Evolutionary conservation across 2,888 invertebrate genomes (phyloP).

Genomic region (Protophormia terraenovae): DNA sequence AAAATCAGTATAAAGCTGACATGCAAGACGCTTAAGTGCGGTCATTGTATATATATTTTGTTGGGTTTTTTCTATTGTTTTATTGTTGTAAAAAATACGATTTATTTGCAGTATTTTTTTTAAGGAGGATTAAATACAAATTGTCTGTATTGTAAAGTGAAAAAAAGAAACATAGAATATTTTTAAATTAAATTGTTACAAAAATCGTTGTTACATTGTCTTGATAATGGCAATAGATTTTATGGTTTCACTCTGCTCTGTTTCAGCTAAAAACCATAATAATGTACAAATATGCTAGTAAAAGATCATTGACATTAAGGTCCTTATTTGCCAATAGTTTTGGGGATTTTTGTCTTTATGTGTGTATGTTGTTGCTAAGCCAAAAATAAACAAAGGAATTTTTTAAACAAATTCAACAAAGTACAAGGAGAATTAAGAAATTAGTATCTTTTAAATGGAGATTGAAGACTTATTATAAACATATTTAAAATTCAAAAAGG

Average conservation of each 20-base stretch:
- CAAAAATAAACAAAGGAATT: background rate
- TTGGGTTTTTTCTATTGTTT: slow-evolving; percentile 28
- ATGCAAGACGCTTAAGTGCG: slow-evolving; percentile 65
- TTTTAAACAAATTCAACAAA: background rate
- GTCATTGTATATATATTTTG: slow-evolving; percentile 36
- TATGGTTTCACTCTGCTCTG: slow-evolving; percentile 10
- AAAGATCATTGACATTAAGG: slow-evolving; percentile 28
- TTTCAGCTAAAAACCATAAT: background rate
- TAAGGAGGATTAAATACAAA: slow-evolving; percentile 52
- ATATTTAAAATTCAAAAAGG: too few relatives aligned
- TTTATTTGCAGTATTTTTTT: slow-evolving; percentile 35
- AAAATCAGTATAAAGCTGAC: slow-evolving; percentile 64
- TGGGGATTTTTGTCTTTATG: background rate
- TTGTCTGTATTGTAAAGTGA: slow-evolving; percentile 24
- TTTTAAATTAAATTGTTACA: slow-evolving; percentile 49
- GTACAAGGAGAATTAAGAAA: background rate
- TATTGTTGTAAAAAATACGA: slow-evolving; percentile 33
- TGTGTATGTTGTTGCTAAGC: background rate
- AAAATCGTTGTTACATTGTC: slow-evolving; percentile 53
- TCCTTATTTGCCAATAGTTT: slow-evolving; percentile 11
- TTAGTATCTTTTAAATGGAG: too few relatives aligned
- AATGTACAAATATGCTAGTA: background rate
- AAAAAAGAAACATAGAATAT: background rate
- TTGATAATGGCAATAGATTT: slow-evolving; percentile 20
- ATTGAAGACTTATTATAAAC: too few relatives aligned